phyloP scores from a whole-genome alignment of 2,113 vertebrate genomes.

The Panurus biarmicus region DNA sequence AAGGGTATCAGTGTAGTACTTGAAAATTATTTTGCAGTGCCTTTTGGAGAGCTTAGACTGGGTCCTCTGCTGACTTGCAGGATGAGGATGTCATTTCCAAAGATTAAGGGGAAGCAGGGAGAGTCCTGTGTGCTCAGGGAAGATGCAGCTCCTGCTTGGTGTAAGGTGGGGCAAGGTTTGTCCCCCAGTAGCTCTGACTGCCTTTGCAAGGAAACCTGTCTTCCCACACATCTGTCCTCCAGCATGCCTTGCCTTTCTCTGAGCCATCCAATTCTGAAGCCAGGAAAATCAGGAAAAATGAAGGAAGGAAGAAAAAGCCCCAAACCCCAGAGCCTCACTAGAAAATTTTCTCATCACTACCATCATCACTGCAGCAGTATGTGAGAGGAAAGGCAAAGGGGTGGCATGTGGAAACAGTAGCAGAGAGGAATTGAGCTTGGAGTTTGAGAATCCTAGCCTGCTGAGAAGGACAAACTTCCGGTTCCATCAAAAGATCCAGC shows the following conservation, averaged over 20 bases:
- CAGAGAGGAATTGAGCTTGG: not conserved
- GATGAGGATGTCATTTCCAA: not conserved
- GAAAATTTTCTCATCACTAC: not conserved
- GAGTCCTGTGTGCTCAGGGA: not conserved
- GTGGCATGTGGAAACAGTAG: not conserved
- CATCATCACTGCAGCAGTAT: not conserved
- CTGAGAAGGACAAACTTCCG: not conserved
- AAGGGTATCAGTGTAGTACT: not conserved
- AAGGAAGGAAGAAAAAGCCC: not conserved
- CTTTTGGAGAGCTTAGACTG: not conserved
- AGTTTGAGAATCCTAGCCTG: not conserved
- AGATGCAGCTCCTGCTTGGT: not conserved
- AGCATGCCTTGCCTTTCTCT: not conserved
- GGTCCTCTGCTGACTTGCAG: not conserved
- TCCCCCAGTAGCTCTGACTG: not conserved
- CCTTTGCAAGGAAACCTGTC: not conserved
- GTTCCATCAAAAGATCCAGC: not conserved
- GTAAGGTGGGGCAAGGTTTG: not conserved
- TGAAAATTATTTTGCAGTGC: not conserved
- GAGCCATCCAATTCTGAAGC: not conserved
- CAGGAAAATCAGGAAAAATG: constrained; percentile 8
- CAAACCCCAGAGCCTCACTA: not conserved
- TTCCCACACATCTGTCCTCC: not conserved
- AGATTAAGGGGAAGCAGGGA: not conserved
- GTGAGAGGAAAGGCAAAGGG: not conserved